phyloP scores from a whole-genome alignment of 2,888 invertebrate species.

The Pyrocoelia pectoralis region DNA sequence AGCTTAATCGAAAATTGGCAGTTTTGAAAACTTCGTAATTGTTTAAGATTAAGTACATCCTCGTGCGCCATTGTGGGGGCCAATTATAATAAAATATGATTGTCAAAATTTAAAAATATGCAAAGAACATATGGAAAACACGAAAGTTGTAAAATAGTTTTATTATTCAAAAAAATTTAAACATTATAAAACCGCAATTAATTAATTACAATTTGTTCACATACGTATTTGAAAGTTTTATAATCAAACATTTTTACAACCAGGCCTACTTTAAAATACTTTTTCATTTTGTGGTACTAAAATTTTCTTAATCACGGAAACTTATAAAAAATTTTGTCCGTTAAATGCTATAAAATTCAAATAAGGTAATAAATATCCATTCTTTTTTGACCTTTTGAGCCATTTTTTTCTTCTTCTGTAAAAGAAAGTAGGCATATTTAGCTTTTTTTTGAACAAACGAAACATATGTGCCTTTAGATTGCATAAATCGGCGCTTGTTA shows the following conservation, averaged over 20 bases:
- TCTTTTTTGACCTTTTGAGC: constrained; percentile 22
- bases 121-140: constrained; percentile 12
- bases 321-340: constrained; percentile 17
- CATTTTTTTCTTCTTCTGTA: constrained; percentile 7
- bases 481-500: constrained; percentile 1
- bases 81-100: constrained; percentile 11
- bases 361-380: constrained; percentile 24
- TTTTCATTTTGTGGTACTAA: constrained; percentile 9
- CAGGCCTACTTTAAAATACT: constrained; percentile 12
- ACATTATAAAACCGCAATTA: constrained; percentile 13
- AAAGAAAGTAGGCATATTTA: constrained; percentile 23
- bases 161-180: constrained; percentile 9
- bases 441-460: neutral
- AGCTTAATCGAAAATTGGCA: neutral
- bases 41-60: neutral
- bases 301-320: constrained; percentile 23
- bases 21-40: neutral
- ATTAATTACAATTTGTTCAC: constrained; percentile 13
- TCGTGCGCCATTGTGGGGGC: constrained; percentile 6
- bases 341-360: constrained; percentile 26
- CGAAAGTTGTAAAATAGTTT: constrained; percentile 10
- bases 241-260: constrained; percentile 8
- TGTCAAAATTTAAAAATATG: constrained; percentile 9
- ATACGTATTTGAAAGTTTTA: constrained; percentile 14
- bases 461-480: constrained; percentile 3